Percentiles rank a stretch among this genome's conserved stretches.
These are phyloP conservation scores for Oncorhynchus mykiss DNA, from an alignment of 2,113 vertebrate species.

Conservation along the genomic window DNA sequence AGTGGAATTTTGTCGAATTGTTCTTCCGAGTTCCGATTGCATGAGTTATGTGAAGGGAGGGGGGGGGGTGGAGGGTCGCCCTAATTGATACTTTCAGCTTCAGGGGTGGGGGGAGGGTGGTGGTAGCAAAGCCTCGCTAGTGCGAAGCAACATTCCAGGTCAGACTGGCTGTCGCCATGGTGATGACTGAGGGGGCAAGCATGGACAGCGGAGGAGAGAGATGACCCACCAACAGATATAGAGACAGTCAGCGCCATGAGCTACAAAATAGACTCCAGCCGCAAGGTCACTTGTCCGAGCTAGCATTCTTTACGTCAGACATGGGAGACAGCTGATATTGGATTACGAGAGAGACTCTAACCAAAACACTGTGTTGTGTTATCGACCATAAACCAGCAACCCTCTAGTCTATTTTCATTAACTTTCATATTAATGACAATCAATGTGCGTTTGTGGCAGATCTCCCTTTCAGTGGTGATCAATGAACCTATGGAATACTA, in stretches of 20 bases:
- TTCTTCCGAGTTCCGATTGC: constrained; percentile 60
- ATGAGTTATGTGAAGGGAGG: constrained; percentile 36
- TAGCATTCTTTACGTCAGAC: background rate
- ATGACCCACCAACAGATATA: background rate
- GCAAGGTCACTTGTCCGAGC: constrained; percentile 2
- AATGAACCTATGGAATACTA: too few species aligned
- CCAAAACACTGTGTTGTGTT: background rate
- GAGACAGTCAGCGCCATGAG: constrained; percentile 1
- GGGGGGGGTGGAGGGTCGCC: constrained; percentile 19
- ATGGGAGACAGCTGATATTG: background rate
- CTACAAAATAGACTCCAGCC: background rate
- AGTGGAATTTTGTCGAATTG: constrained; percentile 70
- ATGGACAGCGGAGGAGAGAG: constrained; percentile 22
- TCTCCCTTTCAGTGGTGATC: too few species aligned
- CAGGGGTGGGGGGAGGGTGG: constrained; percentile 6
- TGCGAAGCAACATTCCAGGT: constrained; percentile 73
- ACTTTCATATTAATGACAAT: background rate
- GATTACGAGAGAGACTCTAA: too few species aligned
- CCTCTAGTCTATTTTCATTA: too few species aligned
- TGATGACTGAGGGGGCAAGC: constrained; percentile 34
- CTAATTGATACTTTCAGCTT: constrained; percentile 74
- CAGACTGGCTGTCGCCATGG: constrained; percentile 82
- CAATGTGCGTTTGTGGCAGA: background rate
- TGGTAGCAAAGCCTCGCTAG: constrained; percentile 48
- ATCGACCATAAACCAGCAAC: background rate